Evolutionary conservation across 1,140 invertebrate genomes (phyloP).

Genomic region (Drosophila melanica): DNA sequence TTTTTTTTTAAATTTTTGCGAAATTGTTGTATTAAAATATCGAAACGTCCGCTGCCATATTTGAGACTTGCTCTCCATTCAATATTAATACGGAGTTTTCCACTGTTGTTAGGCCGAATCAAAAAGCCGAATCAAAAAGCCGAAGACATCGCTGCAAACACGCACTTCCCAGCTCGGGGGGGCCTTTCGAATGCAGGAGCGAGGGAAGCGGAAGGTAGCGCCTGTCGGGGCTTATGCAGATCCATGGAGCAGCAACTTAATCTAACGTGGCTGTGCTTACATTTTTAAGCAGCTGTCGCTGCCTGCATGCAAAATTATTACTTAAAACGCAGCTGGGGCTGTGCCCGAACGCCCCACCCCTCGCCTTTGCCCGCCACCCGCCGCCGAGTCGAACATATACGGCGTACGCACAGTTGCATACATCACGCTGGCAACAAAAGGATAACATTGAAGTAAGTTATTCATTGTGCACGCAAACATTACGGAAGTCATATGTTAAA

Average conservation of each 20-base stretch:
- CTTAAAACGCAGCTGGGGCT: slow-evolving; percentile 77
- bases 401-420: slow-evolving; percentile 56
- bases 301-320: slow-evolving; percentile 79
- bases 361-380: background rate
- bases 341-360: background rate
- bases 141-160: background rate
- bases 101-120: background rate
- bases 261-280: slow-evolving; percentile 68
- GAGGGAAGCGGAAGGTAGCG: background rate
- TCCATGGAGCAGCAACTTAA: slow-evolving; percentile 49
- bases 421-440: slow-evolving; percentile 68
- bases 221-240: slow-evolving; percentile 17
- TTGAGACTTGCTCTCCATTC: too few relatives aligned
- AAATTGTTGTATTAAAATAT: too few relatives aligned
- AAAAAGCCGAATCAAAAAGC: background rate
- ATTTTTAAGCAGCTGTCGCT: slow-evolving; percentile 79
- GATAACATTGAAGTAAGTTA: slow-evolving; percentile 81
- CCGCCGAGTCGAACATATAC: background rate
- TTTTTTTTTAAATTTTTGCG: too few relatives aligned
- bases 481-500: slow-evolving; percentile 82
- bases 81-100: too few relatives aligned
- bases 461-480: slow-evolving; percentile 83
- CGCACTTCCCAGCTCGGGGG: too few relatives aligned
- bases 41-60: too few relatives aligned
- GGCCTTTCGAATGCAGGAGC: background rate